Conservation (phyloP, 2,888 invertebrate species). For the Caenorhabditis sp. region DNA sequence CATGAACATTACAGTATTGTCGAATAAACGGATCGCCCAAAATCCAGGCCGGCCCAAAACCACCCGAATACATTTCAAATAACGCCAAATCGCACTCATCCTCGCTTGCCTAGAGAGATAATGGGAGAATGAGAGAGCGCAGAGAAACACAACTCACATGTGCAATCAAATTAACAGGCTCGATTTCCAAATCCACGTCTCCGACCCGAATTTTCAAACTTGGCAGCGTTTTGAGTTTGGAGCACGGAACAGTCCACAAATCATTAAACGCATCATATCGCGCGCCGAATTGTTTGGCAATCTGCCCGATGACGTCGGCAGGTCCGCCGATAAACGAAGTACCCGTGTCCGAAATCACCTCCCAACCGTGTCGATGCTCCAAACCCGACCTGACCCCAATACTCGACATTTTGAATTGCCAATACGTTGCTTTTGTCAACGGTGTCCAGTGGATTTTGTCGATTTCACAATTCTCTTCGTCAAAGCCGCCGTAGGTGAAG, state of each 20-base stretch:
- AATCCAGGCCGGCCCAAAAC: conserved; percentile 49
- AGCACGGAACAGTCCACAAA: conserved; percentile 32
- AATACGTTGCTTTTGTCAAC: conserved; percentile 43
- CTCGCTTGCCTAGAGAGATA: conserved; percentile 22
- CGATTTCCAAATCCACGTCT: conserved; percentile 23
- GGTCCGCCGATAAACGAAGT: conserved; percentile 55
- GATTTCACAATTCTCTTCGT: conserved; percentile 50
- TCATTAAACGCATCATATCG: conserved; percentile 20
- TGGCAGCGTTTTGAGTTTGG: conserved; percentile 23
- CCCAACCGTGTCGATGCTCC: conserved; percentile 28
- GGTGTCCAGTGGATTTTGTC: conserved; percentile 45
- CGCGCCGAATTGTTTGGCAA: conserved; percentile 38
- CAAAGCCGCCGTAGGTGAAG: conserved; percentile 57
- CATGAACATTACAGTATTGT: conserved; percentile 51
- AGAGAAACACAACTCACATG: conserved; percentile 22
- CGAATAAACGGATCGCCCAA: conserved; percentile 58
- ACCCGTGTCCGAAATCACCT: conserved; percentile 55
- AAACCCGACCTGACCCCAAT: conserved; percentile 17
- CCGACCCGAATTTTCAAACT: conserved; percentile 35
- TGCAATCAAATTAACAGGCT: conserved; percentile 30
- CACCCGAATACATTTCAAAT: conserved; percentile 31
- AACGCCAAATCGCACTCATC: conserved; percentile 39
- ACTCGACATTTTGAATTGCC: conserved; percentile 51
- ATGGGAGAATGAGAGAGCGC: neutral
- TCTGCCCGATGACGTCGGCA: conserved; percentile 15